Evolutionary conservation across 2,797 vertebrate genomes (phyloP), one percentile per base, ranked within the genome.

Genomic region (Galago senegalensis): DNA sequence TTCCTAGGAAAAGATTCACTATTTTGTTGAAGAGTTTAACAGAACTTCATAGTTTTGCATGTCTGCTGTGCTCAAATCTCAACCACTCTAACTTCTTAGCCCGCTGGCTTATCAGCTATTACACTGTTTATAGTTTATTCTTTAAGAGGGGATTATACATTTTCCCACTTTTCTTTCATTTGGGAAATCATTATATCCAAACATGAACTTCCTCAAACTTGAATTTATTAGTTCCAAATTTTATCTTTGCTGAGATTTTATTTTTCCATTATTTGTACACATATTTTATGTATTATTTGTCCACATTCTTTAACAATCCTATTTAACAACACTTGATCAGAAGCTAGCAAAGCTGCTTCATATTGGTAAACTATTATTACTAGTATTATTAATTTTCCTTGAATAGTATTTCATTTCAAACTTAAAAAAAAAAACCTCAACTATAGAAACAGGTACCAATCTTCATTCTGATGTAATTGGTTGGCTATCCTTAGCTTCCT

Each of bases 381-480:
- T n/a, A 43, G 27, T 29, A 43, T 12, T 92, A 67, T 37, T 80
- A 90, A 49, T 34, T 49, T 94, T 92, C 2, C 23, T 67, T 94
- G 43, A 96, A 40, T 56, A 95, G 83, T 87, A 87, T 69, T 87
- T 87, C 10, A 79, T 96, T 69, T 14, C 67, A 77, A 90, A 83
- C 4, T 70, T 56, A 43, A 29, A 85, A 94, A 70, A 53, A 49
- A 53, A 53, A 49, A 13, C 60, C 80, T 89, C 65, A 92, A 76
- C 10, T 31, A 89, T 37, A 93, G 34, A 92, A 69, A 69, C 34
- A 87, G 67, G 23, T 49, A 49, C 37, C 29, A 88, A 40, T 40
- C 40, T 72, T 81, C 65, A 85, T 93, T 92, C 75, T 87, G 81
- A 92, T 82, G 10, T 85, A 85, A 60, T 69, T 69, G 7, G 31